Evolutionary conservation across 2,888 invertebrate species (phyloP), one percentile per base, ranked within the genome.

Genomic region (Drosophila lacicola): DNA sequence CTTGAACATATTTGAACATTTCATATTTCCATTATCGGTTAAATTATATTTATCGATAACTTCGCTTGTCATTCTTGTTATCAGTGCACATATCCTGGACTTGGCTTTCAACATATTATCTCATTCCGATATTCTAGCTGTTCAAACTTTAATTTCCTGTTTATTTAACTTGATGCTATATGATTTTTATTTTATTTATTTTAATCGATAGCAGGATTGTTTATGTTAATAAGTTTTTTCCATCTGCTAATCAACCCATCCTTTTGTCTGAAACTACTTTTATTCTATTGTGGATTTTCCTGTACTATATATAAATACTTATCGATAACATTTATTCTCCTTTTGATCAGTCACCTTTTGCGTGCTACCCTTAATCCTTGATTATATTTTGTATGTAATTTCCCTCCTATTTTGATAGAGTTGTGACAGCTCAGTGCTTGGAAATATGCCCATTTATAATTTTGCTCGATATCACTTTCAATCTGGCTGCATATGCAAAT

Each of bases 391-490:
- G 25, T 8, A 29, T 29, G 29, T 2, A 29, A 8, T 29, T 29
- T 8, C 29, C 2, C 2, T 29, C 8, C 8, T 29, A 13, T 33
- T 57, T 17, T 17, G 17, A 62, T n/a, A 25, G 17, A 8, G 25
- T 11, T 14, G 5, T 21, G 33, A 21, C 34, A 46, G 17, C 9
- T 25, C n/a, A n/a, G 4, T n/a, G 17, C 17, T 39, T 25, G n/a
- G 19, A 46, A n/a, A 33, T 44, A 21, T 25, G 39, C 11, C 19
- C 6, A 41, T 41, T 66, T 33, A 33, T 19, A 41, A 39, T 6
- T n/a, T 54, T 14, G 17, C 21, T 14, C n/a, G 1, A 47, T 21
- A 42, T 72, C 71, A 56, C 55, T 56, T 66, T 56, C 45, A 61
- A 42, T 69, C 41, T 33, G 33, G 36, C 65, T 53, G 29, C 13